phyloP scores from a whole-genome alignment of 1,140 invertebrate species.

The Nephila pilipes region DNA sequence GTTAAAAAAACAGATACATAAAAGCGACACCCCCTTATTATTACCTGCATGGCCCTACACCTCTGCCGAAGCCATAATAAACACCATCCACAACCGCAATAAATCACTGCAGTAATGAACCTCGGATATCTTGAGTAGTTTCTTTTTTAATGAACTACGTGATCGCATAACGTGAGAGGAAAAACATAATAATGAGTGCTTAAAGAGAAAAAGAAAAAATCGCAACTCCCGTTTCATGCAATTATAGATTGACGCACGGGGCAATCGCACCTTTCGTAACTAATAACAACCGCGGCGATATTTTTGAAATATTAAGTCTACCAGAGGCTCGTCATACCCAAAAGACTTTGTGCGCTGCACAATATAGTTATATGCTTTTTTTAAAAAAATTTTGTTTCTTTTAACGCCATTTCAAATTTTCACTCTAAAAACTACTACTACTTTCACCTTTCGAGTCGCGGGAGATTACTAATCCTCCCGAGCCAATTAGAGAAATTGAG shows the following conservation, averaged over 20 bases:
- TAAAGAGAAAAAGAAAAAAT: background rate
- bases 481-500: too few relatives aligned
- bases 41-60: slow-evolving; percentile 43
- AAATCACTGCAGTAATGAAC: slow-evolving; percentile 44
- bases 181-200: slow-evolving; percentile 9
- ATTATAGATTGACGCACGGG: slow-evolving; percentile 2
- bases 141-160: slow-evolving; percentile 49
- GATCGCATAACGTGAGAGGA: slow-evolving; percentile 11
- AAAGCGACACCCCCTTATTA: slow-evolving; percentile 33
- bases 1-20: slow-evolving; percentile 25
- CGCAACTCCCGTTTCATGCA: background rate
- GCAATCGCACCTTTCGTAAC: too few relatives aligned
- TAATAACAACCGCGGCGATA: too few relatives aligned
- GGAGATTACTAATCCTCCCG: too few relatives aligned
- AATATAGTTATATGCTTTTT: too few relatives aligned
- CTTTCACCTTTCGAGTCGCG: too few relatives aligned
- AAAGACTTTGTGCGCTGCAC: too few relatives aligned
- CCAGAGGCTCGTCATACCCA: too few relatives aligned
- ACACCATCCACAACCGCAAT: slow-evolving; percentile 21
- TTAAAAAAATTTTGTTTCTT: too few relatives aligned
- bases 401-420: too few relatives aligned
- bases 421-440: too few relatives aligned
- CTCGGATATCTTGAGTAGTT: background rate
- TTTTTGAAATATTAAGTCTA: too few relatives aligned
- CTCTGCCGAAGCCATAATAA: slow-evolving; percentile 35